These are phyloP conservation scores for Scaptomyza polygonia DNA, from an alignment of 2,888 invertebrate species.

Conservation along the genomic window DNA sequence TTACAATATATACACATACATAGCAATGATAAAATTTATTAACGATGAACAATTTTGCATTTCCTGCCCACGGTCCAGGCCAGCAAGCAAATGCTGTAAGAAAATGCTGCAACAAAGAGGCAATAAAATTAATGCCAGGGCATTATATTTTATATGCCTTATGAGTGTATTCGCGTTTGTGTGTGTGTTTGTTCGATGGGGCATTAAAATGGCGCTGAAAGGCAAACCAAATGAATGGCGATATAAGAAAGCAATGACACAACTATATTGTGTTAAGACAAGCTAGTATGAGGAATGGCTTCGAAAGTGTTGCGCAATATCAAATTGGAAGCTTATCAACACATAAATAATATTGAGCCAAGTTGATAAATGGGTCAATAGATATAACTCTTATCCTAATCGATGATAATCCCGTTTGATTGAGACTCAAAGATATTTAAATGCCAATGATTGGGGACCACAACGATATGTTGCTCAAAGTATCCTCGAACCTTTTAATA, in stretches of 20 bases:
- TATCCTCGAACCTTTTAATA: neutral
- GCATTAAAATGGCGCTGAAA: slow-evolving; percentile 56
- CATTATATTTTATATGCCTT: slow-evolving; percentile 45
- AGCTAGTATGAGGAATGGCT: slow-evolving; percentile 14
- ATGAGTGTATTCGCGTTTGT: slow-evolving; percentile 16
- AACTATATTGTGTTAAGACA: slow-evolving; percentile 14
- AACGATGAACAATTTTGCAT: slow-evolving; percentile 60
- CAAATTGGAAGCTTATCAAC: slow-evolving; percentile 3
- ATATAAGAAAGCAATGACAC: slow-evolving; percentile 30
- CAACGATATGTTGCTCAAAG: neutral
- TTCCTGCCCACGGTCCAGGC: slow-evolving; percentile 43
- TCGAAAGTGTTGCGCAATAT: neutral
- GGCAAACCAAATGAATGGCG: slow-evolving; percentile 40
- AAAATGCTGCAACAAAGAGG: slow-evolving; percentile 42
- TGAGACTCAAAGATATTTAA: no score
- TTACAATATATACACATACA: slow-evolving; percentile 16
- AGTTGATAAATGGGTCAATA: slow-evolving; percentile 3
- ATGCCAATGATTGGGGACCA: no score
- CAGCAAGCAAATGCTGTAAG: slow-evolving; percentile 41
- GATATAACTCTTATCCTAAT: neutral
- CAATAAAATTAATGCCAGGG: slow-evolving; percentile 67
- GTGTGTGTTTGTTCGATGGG: slow-evolving; percentile 49
- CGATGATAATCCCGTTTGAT: no score
- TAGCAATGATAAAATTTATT: slow-evolving; percentile 74
- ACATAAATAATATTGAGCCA: neutral